Evolutionary conservation across 2,888 invertebrate species (phyloP).

Genomic region (Corbicula japonica): DNA sequence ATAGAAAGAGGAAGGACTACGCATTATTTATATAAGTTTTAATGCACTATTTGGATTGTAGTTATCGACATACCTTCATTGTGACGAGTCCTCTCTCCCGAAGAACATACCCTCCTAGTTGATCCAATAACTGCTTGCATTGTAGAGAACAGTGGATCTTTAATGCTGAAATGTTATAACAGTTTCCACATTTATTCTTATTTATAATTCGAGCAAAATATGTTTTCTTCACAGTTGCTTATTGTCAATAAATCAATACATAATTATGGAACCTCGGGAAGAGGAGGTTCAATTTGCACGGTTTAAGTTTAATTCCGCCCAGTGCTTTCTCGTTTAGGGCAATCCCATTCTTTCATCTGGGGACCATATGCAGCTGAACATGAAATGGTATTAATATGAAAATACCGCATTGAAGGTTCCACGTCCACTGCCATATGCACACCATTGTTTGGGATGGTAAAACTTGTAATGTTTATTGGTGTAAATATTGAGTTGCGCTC

Average conservation of each 20-base stretch:
- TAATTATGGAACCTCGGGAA: neutral
- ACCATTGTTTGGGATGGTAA: too few relatives aligned
- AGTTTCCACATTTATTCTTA: conserved; percentile 5
- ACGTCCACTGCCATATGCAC: too few relatives aligned
- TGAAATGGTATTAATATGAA: too few relatives aligned
- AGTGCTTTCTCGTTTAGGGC: too few relatives aligned
- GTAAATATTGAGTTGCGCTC: too few relatives aligned
- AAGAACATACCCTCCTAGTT: conserved; percentile 86
- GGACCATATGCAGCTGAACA: too few relatives aligned
- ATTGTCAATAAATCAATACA: neutral
- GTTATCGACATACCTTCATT: conserved; percentile 84
- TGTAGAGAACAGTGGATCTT: conserved; percentile 86
- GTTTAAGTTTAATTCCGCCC: neutral
- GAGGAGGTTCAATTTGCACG: neutral
- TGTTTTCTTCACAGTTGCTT: neutral
- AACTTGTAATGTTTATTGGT: too few relatives aligned
- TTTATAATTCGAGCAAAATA: neutral
- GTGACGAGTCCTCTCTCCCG: conserved; percentile 86
- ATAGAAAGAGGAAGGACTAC: neutral
- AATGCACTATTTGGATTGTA: neutral
- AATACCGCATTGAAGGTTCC: too few relatives aligned
- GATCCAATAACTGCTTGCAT: conserved; percentile 84
- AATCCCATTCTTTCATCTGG: too few relatives aligned
- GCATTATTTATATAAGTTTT: neutral
- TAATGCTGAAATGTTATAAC: conserved; percentile 82